These are phyloP conservation scores for Agraylea sexmaculata DNA, from an alignment of 1,140 invertebrate genomes.

Conservation along the genomic window DNA sequence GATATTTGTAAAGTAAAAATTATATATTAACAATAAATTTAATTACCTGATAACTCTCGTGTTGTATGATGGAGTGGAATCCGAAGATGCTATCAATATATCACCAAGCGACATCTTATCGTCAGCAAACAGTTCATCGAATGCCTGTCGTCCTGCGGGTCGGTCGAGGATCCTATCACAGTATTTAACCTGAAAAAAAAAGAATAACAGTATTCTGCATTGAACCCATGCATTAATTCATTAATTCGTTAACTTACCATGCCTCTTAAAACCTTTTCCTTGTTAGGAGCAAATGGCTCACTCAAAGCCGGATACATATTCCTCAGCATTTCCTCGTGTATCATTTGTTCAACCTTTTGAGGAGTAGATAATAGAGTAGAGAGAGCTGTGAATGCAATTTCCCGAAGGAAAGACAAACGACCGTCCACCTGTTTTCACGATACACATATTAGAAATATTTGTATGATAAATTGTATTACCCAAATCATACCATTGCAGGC, in stretches of 20 bases:
- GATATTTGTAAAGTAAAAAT: conserved; percentile 1
- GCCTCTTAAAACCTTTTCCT: conserved; percentile 32
- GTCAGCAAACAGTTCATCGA: conserved; percentile 67
- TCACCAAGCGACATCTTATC: conserved; percentile 58
- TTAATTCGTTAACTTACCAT: conserved; percentile 26
- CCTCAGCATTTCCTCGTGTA: conserved; percentile 35
- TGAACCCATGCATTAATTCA: background rate
- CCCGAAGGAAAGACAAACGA: conserved; percentile 49
- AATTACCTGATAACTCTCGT: conserved; percentile 50
- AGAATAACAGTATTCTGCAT: conserved; percentile 50
- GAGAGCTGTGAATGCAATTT: conserved; percentile 43
- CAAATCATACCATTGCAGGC: conserved; percentile 28
- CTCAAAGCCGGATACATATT: conserved; percentile 35
- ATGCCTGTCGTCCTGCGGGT: conserved; percentile 61
- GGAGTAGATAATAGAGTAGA: conserved; percentile 39
- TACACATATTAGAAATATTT: no score
- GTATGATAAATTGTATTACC: background rate
- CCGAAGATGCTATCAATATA: conserved; percentile 61
- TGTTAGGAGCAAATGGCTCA: conserved; percentile 30
- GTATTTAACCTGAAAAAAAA: conserved; percentile 44
- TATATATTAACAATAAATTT: conserved; percentile 4
- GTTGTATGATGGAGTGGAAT: conserved; percentile 50
- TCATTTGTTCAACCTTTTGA: conserved; percentile 29
- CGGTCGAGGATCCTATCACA: conserved; percentile 77
- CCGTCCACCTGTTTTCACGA: conserved; percentile 37